phyloP scores from a whole-genome alignment of 2,113 vertebrate species.

The Pycnonotus jocosus region DNA sequence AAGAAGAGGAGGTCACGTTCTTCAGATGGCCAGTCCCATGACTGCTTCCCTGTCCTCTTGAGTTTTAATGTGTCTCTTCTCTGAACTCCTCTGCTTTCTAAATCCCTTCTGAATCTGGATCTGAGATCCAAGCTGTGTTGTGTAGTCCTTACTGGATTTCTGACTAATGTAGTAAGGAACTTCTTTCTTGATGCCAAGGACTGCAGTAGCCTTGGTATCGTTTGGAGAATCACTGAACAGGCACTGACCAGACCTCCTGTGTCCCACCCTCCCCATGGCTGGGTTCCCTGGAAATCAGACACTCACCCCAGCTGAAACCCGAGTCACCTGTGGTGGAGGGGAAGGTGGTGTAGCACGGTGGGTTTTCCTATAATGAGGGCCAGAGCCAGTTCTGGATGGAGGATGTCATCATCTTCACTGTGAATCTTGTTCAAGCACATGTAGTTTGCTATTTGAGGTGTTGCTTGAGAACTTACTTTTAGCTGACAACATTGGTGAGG shows the following conservation, averaged over 20 bases:
- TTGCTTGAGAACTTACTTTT: background rate
- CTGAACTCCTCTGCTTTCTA: background rate
- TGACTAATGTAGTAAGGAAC: background rate
- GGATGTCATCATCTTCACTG: background rate
- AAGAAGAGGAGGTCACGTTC: background rate
- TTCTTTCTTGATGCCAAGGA: background rate
- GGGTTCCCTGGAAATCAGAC: background rate
- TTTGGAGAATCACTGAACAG: fast-evolving
- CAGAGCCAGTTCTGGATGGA: background rate
- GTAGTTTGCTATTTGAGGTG: background rate
- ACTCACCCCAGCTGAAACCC: background rate
- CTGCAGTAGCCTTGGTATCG: background rate
- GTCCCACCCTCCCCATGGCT: fast-evolving
- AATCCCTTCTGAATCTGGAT: background rate
- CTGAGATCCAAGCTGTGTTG: background rate
- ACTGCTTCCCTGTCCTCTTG: background rate
- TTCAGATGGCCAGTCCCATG: background rate
- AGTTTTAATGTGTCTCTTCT: background rate
- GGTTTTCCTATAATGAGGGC: background rate
- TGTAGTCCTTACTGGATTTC: background rate
- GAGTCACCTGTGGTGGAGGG: background rate
- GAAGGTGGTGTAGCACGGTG: background rate
- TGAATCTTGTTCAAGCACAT: background rate
- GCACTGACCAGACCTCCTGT: background rate
- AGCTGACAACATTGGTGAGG: background rate